Evolutionary conservation across 2,888 invertebrate species (phyloP).

Genomic region (Gortyna flavago): DNA sequence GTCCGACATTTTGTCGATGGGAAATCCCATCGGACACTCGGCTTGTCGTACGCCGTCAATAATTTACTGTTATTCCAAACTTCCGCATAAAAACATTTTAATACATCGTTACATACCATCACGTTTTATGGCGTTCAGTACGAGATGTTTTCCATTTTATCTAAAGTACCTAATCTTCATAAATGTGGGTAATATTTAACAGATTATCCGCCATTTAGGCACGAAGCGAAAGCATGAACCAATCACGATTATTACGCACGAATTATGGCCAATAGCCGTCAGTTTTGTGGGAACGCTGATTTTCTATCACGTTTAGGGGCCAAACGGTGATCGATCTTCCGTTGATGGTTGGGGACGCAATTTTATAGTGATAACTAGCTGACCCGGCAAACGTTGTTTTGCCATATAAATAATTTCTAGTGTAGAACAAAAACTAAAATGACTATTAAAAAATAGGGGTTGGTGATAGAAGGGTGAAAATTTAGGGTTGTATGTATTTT

Average conservation of each 20-base stretch:
- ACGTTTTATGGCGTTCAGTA: constrained; percentile 27
- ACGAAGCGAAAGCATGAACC: constrained; percentile 72
- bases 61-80: neutral
- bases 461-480: no score
- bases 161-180: constrained; percentile 49
- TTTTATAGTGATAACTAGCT: constrained; percentile 25
- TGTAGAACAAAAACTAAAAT: no score
- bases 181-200: constrained; percentile 63
- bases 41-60: neutral
- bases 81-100: neutral
- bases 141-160: constrained; percentile 43
- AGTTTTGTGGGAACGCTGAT: constrained; percentile 68
- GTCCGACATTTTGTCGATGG: neutral
- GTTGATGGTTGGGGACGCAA: constrained; percentile 2
- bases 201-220: constrained; percentile 66
- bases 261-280: constrained; percentile 68
- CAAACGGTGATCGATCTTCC: constrained; percentile 31
- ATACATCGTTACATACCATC: constrained; percentile 17
- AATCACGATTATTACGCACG: constrained; percentile 77
- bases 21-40: neutral
- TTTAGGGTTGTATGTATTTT: no score
- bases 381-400: no score
- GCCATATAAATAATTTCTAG: no score
- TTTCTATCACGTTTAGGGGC: constrained; percentile 60
- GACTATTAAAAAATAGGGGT: no score